Conservation (phyloP, 2,888 invertebrate species). For the Sinodicranocentrus sp. region DNA sequence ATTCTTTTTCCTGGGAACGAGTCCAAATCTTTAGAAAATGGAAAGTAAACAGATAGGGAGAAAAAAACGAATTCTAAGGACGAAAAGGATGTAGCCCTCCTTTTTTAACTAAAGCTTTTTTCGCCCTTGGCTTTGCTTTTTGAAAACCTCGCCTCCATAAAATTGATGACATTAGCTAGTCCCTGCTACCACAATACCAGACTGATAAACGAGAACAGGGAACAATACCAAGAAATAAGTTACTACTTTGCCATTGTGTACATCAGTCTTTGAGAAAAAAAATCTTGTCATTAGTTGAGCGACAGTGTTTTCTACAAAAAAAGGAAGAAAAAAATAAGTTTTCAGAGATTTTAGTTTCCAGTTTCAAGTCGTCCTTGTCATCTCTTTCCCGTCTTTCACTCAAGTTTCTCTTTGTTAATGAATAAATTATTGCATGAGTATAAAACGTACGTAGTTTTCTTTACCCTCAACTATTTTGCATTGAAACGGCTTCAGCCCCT, state of each 20-base stretch:
- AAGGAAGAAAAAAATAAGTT: conserved; percentile 7
- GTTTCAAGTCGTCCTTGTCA: conserved; percentile 13
- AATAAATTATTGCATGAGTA: conserved; percentile 59
- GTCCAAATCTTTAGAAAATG: conserved; percentile 34
- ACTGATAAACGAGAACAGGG: conserved; percentile 1
- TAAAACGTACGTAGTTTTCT: neutral
- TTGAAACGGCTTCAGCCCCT: conserved; percentile 46
- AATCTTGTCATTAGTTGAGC: conserved; percentile 1
- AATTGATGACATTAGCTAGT: conserved; percentile 48
- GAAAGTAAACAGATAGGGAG: conserved; percentile 45
- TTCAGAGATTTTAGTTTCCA: neutral
- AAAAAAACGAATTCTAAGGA: conserved; percentile 19
- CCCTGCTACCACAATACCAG: neutral
- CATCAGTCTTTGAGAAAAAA: conserved; percentile 1
- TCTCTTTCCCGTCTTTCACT: conserved; percentile 33
- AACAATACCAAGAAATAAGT: neutral
- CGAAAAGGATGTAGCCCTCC: neutral
- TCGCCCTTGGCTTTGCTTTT: neutral
- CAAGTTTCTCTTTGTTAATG: conserved; percentile 51
- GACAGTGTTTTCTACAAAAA: neutral
- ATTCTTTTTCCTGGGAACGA: neutral
- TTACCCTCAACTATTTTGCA: conserved; percentile 39
- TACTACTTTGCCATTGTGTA: neutral
- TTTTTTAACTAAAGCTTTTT: conserved; percentile 2
- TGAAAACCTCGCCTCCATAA: conserved; percentile 23